Conservation (phyloP, 2,888 invertebrate species). For the Drosophila ezoana region DNA sequence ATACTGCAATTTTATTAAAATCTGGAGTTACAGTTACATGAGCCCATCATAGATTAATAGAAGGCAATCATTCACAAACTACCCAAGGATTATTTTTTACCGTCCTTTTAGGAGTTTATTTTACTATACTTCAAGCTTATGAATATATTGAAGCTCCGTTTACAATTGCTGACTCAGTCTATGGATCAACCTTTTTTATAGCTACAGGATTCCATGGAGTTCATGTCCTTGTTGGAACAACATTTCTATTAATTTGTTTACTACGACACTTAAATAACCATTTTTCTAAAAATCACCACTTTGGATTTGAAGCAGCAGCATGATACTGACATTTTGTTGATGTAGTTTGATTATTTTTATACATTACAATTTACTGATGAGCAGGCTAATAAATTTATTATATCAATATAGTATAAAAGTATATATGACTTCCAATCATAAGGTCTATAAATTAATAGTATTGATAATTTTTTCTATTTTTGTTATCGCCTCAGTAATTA, state of each 20-base stretch:
- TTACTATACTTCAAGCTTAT: conserved; percentile 88
- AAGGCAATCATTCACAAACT: conserved; percentile 85
- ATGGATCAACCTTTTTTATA: conserved; percentile 90
- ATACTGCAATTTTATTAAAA: conserved; percentile 1
- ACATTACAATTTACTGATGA: conserved; percentile 90
- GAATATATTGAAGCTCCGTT: conserved; percentile 86
- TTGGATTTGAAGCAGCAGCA: conserved; percentile 88
- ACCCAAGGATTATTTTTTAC: conserved; percentile 86
- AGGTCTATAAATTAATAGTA: conserved; percentile 87
- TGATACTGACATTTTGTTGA: conserved; percentile 90
- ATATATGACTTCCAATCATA: conserved; percentile 91
- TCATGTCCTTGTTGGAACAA: conserved; percentile 89
- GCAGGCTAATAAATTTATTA: conserved; percentile 85
- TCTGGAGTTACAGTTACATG: conserved; percentile 1
- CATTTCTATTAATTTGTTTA: conserved; percentile 86
- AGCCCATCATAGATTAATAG: conserved; percentile 74
- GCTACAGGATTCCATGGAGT: conserved; percentile 91
- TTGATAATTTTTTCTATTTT: conserved; percentile 87
- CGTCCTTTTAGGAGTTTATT: conserved; percentile 88
- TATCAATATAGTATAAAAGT: conserved; percentile 89
- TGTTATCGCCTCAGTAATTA: conserved; percentile 82
- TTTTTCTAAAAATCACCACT: conserved; percentile 87
- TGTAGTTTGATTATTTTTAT: conserved; percentile 88
- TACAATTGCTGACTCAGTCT: conserved; percentile 87
- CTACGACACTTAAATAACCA: conserved; percentile 86